Percentiles rank a stretch among this genome's conserved stretches.
Evolutionary conservation across 2,888 invertebrate species (phyloP).

Genomic region (Hartigia nigra): DNA sequence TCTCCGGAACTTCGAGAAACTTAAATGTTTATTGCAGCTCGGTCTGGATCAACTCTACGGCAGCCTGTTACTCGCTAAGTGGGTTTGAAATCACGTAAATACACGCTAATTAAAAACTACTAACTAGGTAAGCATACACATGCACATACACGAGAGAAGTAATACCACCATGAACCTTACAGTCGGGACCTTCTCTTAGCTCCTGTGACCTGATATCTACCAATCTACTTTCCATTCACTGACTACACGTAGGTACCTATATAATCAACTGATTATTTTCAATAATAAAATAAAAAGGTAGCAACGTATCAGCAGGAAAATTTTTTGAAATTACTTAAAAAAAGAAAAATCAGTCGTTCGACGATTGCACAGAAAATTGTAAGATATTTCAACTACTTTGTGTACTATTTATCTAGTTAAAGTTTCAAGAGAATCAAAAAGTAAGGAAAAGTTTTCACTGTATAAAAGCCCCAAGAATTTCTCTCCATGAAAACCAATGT

Average conservation of each 20-base stretch:
- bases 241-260: no score
- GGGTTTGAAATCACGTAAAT: conserved; percentile 37
- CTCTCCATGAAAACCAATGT: not conserved
- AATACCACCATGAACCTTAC: not conserved
- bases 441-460: not conserved
- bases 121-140: conserved; percentile 21
- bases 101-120: conserved; percentile 48
- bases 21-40: conserved; percentile 50
- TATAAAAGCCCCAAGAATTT: conserved; percentile 2
- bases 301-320: not conserved
- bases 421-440: not conserved
- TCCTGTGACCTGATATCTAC: not conserved
- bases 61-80: conserved; percentile 31
- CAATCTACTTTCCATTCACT: not conserved
- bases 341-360: not conserved
- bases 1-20: conserved; percentile 38
- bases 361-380: not conserved
- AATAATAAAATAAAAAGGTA: not conserved
- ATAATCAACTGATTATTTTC: not conserved
- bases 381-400: not conserved
- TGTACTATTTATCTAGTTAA: not conserved
- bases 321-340: no score
- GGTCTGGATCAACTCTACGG: conserved; percentile 35
- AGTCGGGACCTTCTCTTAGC: not conserved
- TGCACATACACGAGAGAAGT: conserved; percentile 9